Evolutionary conservation across 2,797 vertebrate genomes (phyloP).

Genomic region (Harpagifer antarcticus): DNA sequence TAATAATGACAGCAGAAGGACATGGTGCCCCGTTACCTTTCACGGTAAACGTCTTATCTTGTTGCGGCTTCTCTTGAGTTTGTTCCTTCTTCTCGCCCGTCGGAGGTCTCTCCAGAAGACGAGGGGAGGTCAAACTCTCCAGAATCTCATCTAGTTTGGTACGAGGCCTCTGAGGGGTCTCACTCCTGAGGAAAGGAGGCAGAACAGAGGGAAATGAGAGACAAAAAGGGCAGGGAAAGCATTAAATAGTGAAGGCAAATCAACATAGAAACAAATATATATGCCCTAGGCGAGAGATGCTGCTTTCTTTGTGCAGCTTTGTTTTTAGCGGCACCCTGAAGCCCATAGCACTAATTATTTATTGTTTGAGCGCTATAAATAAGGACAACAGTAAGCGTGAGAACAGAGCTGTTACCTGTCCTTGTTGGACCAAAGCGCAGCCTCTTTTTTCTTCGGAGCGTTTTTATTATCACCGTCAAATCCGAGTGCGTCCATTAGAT

Average conservation of each 20-base stretch:
- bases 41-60: constrained; percentile 67
- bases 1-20: not conserved
- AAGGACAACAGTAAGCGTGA: constrained; percentile 29
- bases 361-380: constrained; percentile 52
- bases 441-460: constrained; percentile 66
- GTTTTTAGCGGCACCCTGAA: constrained; percentile 24
- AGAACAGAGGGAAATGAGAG: not conserved
- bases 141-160: constrained; percentile 91
- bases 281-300: not conserved
- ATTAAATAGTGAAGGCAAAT: not conserved
- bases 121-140: constrained; percentile 82
- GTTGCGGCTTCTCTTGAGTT: constrained; percentile 58
- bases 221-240: not conserved
- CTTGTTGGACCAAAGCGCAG: constrained; percentile 58
- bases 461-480: constrained; percentile 79
- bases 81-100: constrained; percentile 80
- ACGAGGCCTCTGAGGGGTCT: constrained; percentile 81
- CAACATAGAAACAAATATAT: not conserved
- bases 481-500: constrained; percentile 88
- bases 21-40: constrained; percentile 76
- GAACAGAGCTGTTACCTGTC: constrained; percentile 69
- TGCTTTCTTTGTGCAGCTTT: constrained; percentile 14
- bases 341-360: constrained; percentile 58
- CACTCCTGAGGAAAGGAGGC: constrained; percentile 63
- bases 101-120: constrained; percentile 77